Evolutionary conservation across 2,113 vertebrate genomes (phyloP).

Genomic region (Ciconia boyciana): DNA sequence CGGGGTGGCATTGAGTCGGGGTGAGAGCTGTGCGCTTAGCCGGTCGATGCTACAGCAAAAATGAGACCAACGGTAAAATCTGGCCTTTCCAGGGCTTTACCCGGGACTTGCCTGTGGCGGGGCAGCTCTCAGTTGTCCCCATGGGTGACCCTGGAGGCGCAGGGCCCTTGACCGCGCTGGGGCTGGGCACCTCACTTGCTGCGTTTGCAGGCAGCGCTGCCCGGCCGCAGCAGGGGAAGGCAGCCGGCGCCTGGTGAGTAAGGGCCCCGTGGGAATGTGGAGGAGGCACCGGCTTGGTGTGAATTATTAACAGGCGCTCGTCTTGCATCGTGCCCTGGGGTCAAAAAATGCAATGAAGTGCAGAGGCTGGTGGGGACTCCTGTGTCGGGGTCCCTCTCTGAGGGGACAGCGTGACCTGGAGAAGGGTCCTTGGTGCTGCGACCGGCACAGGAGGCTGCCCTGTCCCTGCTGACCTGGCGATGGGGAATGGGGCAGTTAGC

Average conservation of each 20-base stretch:
- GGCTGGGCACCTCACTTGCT: fast-evolving
- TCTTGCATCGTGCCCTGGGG: neutral
- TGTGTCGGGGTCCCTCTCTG: fast-evolving
- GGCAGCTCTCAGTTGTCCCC: fast-evolving
- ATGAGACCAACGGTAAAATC: neutral
- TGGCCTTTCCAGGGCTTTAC: neutral
- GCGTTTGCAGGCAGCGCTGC: neutral
- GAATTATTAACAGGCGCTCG: neutral
- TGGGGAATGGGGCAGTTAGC: neutral
- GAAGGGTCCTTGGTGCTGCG: neutral
- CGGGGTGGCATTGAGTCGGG: fast-evolving
- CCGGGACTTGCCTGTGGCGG: fast-evolving
- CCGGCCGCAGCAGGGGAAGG: neutral
- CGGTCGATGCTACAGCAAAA: neutral
- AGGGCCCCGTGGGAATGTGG: neutral
- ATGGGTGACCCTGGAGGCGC: fast-evolving
- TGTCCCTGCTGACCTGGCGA: neutral
- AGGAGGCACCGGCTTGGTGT: neutral
- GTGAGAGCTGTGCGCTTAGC: neutral
- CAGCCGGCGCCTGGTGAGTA: neutral
- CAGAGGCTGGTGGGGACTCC: neutral
- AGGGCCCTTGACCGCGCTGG: neutral
- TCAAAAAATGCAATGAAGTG: neutral
- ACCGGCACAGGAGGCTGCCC: neutral
- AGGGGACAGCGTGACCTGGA: neutral